These are phyloP conservation scores for Haliaeetus leucogaster DNA, from an alignment of 2,113 vertebrate species.

Conservation along the genomic window DNA sequence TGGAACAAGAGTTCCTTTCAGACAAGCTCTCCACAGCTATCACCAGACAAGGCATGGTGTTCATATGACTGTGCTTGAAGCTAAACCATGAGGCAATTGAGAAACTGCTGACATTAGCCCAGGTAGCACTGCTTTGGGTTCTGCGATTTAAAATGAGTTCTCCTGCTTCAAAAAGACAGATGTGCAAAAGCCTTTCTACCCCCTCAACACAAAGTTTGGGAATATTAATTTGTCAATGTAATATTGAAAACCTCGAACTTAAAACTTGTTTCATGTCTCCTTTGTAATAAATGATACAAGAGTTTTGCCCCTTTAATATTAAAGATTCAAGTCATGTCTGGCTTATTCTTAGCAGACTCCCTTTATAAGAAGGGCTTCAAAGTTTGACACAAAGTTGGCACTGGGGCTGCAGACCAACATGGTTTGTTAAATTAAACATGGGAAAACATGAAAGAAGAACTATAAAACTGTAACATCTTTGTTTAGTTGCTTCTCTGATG, in stretches of 20 bases:
- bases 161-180: not conserved
- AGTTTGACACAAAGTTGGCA: not conserved
- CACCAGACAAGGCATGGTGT: conserved; percentile 28
- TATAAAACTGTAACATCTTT: not conserved
- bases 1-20: conserved; percentile 49
- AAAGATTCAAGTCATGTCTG: not conserved
- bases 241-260: not conserved
- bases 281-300: not conserved
- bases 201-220: not conserved
- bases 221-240: not conserved
- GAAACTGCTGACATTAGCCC: not conserved
- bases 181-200: not conserved
- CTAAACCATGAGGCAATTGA: not conserved
- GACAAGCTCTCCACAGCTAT: not conserved
- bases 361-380: not conserved
- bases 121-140: not conserved
- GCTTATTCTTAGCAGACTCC: not conserved
- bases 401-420: not conserved
- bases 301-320: not conserved
- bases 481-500: not conserved
- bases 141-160: not conserved
- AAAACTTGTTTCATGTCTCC: not conserved
- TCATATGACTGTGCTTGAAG: conserved; percentile 44
- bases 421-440: not conserved
- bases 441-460: not conserved